Percentiles rank a stretch among this genome's conserved stretches.
phyloP scores from a whole-genome alignment of 1,140 invertebrate species.

The Bradynema listronoti region DNA sequence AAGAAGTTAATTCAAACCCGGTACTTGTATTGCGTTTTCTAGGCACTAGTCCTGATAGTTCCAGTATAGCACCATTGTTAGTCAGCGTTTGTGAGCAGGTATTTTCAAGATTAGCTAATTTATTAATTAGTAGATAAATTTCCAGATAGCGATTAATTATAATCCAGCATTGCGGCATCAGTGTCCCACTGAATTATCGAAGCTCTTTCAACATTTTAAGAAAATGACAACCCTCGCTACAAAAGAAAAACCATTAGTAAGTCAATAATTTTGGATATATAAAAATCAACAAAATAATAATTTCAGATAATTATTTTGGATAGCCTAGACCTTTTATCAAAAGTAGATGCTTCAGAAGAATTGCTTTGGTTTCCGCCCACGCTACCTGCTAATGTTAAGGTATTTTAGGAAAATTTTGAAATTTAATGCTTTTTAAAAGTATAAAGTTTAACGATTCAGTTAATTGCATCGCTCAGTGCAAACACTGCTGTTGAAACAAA shows the following conservation, averaged over 20 bases:
- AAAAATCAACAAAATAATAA: conserved; percentile 3
- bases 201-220: conserved; percentile 88
- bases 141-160: conserved; percentile 86
- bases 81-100: conserved; percentile 90
- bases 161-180: conserved; percentile 80
- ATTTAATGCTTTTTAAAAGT: conserved; percentile 8
- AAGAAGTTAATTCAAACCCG: conserved; percentile 67
- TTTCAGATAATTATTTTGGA: conserved; percentile 70
- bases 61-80: conserved; percentile 81
- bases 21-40: conserved; percentile 83
- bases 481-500: conserved; percentile 33
- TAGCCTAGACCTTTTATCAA: conserved; percentile 89
- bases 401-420: too few relatives aligned
- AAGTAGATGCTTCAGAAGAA: conserved; percentile 83
- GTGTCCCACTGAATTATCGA: conserved; percentile 85
- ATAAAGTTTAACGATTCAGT: conserved; percentile 14
- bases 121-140: background rate
- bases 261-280: background rate
- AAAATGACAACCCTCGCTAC: conserved; percentile 76
- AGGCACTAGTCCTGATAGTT: conserved; percentile 91
- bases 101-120: background rate
- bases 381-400: conserved; percentile 80
- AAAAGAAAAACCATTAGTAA: conserved; percentile 71
- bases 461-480: conserved; percentile 28
- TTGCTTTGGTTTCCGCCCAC: conserved; percentile 88